Evolutionary conservation across 2,797 vertebrate genomes (phyloP), one percentile per base, ranked within the genome.

Genomic region (Spinibarbus caldwelli): DNA sequence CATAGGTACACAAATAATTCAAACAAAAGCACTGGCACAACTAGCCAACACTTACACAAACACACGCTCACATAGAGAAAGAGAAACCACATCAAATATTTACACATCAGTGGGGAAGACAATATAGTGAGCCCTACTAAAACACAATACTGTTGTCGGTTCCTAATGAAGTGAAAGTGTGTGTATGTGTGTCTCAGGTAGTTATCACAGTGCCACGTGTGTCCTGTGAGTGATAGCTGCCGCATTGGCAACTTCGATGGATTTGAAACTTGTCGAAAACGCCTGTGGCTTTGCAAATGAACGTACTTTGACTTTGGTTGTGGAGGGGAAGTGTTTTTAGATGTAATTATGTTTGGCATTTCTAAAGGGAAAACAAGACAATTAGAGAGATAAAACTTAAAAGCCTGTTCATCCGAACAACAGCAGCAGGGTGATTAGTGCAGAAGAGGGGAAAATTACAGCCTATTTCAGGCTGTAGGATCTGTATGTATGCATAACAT

Each of bases 1-100:
- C 82, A 84, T 87, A 84, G 64, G 82, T 87, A 84, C 82, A 87
- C 86, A 87, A 83, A 84, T 87, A 84, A 86, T 86, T 86, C 77
- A 86, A 67, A 86, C 80, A 67, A 84, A 78, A 87, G 86, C 45
- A 83, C 66, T 86, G 86, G 62, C 78, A 80, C 54, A 78, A 79
- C 81, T 80, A 84, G 68, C 75, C 77, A 75, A 80, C 82, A 84
- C 78, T 87, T 87, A 54, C 75, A 83, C 68, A 83, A 83, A 72
- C 45, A 79, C 54, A 2, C 36, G 12, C 26, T 72, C 38, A 73
- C 45, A 62, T 57, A 75, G 67, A 73, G 45, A 79, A 66, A 87
- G 62, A 80, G 75, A 83, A 72, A 78, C 82, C 70, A 34, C 71
- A 83, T 85, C 54, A 85, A 85, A 85, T 85, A 79, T 85, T 85